Percentiles rank a stretch among this genome's conserved stretches.
Conservation (phyloP, 2,797 vertebrate species). For the Morus bassanus region DNA sequence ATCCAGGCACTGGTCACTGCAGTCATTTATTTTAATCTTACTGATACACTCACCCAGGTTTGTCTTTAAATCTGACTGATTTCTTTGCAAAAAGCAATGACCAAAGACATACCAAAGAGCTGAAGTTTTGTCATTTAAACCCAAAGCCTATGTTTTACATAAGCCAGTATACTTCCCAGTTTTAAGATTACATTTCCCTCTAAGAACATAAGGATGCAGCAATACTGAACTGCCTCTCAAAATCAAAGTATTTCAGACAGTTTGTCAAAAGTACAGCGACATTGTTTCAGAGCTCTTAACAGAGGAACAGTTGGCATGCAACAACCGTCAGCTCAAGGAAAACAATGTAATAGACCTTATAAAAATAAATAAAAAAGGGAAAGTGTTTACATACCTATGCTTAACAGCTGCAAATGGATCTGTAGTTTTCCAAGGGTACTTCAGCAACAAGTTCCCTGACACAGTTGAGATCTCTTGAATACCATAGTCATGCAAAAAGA, state of each 20-base stretch:
- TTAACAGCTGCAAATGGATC: background rate
- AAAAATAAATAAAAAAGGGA: background rate
- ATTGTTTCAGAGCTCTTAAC: background rate
- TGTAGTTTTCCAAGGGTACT: background rate
- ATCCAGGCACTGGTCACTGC: background rate
- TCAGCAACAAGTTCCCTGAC: background rate
- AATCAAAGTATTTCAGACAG: background rate
- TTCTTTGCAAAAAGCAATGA: background rate
- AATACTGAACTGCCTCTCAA: background rate
- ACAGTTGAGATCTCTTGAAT: background rate
- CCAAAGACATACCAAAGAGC: background rate
- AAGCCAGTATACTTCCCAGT: background rate
- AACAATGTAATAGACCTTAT: background rate
- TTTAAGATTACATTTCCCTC: background rate
- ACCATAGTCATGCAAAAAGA: slow-evolving; percentile 31
- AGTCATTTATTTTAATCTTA: background rate
- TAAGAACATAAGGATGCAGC: background rate
- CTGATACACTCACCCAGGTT: background rate
- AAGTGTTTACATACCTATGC: slow-evolving; percentile 38
- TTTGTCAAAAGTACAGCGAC: background rate
- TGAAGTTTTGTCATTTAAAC: background rate
- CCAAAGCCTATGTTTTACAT: background rate
- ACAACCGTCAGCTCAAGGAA: background rate
- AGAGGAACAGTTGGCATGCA: background rate
- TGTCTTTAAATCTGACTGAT: background rate